A percentile compares a stretch with the other conserved stretches of the same genome.
phyloP scores from a whole-genome alignment of 1,140 invertebrate species.

The Drosophila virilis region DNA sequence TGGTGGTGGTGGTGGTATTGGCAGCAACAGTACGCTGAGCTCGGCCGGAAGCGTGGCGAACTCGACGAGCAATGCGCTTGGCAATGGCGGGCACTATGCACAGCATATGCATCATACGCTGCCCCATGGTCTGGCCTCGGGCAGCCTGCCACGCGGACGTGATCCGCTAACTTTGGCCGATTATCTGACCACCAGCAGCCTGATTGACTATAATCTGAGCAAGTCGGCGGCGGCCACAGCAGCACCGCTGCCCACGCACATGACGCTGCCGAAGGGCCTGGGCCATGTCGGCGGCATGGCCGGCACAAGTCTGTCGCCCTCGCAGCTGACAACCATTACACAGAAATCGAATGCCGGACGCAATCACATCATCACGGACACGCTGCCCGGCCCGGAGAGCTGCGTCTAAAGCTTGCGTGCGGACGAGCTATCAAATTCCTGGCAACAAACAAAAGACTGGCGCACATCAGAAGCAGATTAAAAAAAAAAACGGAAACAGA shows the following conservation, averaged over 20 bases:
- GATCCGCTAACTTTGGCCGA: constrained; percentile 76
- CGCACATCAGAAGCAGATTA: constrained; percentile 63
- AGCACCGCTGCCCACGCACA: constrained; percentile 53
- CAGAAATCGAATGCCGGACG: constrained; percentile 83
- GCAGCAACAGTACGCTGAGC: constrained; percentile 71
- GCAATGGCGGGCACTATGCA: constrained; percentile 44
- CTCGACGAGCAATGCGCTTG: constrained; percentile 41
- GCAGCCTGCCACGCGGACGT: constrained; percentile 54
- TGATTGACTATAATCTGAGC: constrained; percentile 82
- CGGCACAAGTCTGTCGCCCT: constrained; percentile 59
- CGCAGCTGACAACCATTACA: constrained; percentile 73
- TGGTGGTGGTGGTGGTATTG: neutral
- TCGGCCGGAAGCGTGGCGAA: constrained; percentile 63
- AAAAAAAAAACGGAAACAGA: constrained; percentile 20
- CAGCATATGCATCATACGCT: constrained; percentile 70
- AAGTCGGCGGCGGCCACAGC: constrained; percentile 58
- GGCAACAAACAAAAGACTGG: constrained; percentile 78
- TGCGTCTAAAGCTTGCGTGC: constrained; percentile 86
- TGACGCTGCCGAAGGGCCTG: constrained; percentile 77
- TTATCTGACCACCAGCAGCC: constrained; percentile 79
- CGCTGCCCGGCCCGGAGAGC: constrained; percentile 90
- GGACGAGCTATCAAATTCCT: constrained; percentile 45
- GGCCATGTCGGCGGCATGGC: constrained; percentile 61
- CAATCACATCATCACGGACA: constrained; percentile 89
- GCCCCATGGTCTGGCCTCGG: constrained; percentile 51